A percentile compares a stretch with the other conserved stretches of the same genome.
Evolutionary conservation across 1,140 invertebrate genomes (phyloP).

Genomic region (Rhopalosiphum padi): DNA sequence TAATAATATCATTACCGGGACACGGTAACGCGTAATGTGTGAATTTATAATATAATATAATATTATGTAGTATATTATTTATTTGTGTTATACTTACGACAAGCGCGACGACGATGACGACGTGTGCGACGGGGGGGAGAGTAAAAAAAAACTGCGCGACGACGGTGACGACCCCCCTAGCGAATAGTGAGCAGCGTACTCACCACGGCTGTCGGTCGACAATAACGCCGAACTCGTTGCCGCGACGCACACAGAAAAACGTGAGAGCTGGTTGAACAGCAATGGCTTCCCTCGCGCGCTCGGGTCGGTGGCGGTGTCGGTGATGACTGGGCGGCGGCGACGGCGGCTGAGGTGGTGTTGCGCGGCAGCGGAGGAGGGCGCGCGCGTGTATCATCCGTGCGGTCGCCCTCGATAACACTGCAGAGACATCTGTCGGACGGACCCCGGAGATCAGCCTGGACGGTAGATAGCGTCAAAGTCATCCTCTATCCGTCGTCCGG

Average conservation of each 20-base stretch:
- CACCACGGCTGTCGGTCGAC: slow-evolving; percentile 4
- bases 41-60: neutral
- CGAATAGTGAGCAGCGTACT: slow-evolving; percentile 2
- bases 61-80: neutral
- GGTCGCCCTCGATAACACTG: neutral
- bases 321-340: neutral
- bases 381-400: neutral
- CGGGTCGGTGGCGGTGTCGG: slow-evolving; percentile 8
- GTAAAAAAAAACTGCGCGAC: slow-evolving; percentile 8
- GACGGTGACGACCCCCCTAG: slow-evolving; percentile 1
- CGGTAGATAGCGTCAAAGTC: neutral
- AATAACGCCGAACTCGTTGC: slow-evolving; percentile 13
- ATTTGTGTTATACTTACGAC: slow-evolving; percentile 30
- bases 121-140: neutral
- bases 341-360: neutral
- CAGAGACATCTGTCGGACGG: slow-evolving; percentile 32
- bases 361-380: neutral
- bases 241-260: slow-evolving; percentile 26
- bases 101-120: neutral
- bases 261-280: slow-evolving; percentile 47
- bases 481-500: neutral
- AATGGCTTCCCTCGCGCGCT: slow-evolving; percentile 22
- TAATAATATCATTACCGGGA: neutral
- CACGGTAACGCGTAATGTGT: neutral
- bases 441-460: neutral